Evolutionary conservation across 2,888 invertebrate species (phyloP).

Genomic region (Erebia palarica): DNA sequence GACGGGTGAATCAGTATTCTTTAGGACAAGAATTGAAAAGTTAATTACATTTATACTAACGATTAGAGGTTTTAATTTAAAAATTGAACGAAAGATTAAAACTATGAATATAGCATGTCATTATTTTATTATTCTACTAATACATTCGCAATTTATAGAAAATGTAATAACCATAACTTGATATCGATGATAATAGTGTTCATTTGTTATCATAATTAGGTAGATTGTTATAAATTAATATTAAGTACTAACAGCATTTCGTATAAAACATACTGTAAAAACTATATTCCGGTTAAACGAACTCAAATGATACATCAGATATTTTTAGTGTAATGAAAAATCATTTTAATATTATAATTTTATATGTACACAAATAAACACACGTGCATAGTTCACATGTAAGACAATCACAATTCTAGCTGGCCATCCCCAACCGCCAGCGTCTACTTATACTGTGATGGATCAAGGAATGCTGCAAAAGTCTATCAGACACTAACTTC

Average conservation of each 20-base stretch:
- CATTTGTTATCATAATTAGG: not conserved
- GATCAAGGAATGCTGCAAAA: not conserved
- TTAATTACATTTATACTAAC: not conserved
- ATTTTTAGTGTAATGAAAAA: constrained; percentile 31
- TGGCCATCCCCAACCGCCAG: constrained; percentile 55
- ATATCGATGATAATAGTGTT: constrained; percentile 13
- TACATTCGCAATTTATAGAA: constrained; percentile 29
- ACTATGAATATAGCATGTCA: constrained; percentile 12
- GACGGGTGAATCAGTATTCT: constrained; percentile 12
- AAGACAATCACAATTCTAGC: constrained; percentile 48
- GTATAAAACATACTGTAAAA: constrained; percentile 7
- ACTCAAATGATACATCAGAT: not conserved
- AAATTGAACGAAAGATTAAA: not conserved
- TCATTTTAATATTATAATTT: constrained; percentile 53
- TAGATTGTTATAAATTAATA: not conserved
- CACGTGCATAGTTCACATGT: constrained; percentile 51
- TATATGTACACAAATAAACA: constrained; percentile 64
- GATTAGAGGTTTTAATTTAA: not conserved
- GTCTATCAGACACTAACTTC: not conserved
- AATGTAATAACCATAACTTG: constrained; percentile 25
- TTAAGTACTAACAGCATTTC: not conserved
- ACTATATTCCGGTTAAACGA: not conserved
- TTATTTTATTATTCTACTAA: constrained; percentile 19
- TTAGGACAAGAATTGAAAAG: constrained; percentile 13
- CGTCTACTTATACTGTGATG: constrained; percentile 9